Base-by-base conservation (phyloP, 2,888 invertebrate genomes). In the Troides aeacus region DNA sequence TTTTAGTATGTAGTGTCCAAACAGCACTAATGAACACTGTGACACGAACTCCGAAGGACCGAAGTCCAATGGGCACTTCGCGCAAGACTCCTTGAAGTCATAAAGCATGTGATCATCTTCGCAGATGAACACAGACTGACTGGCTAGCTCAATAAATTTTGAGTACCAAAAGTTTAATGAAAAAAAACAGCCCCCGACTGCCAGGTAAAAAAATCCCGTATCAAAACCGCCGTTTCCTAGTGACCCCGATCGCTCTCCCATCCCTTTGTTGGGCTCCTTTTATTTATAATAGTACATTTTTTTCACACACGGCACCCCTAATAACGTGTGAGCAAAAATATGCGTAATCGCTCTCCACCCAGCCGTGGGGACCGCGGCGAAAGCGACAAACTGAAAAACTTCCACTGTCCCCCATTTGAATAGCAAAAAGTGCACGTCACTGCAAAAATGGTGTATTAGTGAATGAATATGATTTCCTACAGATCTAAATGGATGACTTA, bases 171-270 rank as follows among this genome's bases (percentile, higher is more conserved):
- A 86, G 84, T 84, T 84, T 81, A 62, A 61, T 62, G 83, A 91
- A 92, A 90, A 46, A 46, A 90, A 84, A 81, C 81, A 82, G 84
- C 90, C 90, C 86, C 81, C 83, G 84, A 83, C 81, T 77, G 79
- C 81, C 90, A 90, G 92, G 90, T 90, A 92, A 92, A 92, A 92
- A 92, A 92, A 87, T 80, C 86, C 87, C 90, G 88, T 89, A 92
- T 90, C 88, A 92, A 91, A 91, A 92, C 92, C 90, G 88, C 90
- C 88, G 89, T 92, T 92, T 92, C 89, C 91, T 92, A 92, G 91
- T 92, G 92, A 92, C 92, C 92, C 92, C 90, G 92, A 92, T 92
- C 91, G 86, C 84, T 91, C 90, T 89, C 84, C 85, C 90, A 91
- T 92, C 90, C 90, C 87, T 89, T 92, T 92, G 92, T 92, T 85